Evolutionary conservation across 1,140 invertebrate species (phyloP), one percentile per base, ranked within the genome.

Genomic region (Melipona quadrifasciata): DNA sequence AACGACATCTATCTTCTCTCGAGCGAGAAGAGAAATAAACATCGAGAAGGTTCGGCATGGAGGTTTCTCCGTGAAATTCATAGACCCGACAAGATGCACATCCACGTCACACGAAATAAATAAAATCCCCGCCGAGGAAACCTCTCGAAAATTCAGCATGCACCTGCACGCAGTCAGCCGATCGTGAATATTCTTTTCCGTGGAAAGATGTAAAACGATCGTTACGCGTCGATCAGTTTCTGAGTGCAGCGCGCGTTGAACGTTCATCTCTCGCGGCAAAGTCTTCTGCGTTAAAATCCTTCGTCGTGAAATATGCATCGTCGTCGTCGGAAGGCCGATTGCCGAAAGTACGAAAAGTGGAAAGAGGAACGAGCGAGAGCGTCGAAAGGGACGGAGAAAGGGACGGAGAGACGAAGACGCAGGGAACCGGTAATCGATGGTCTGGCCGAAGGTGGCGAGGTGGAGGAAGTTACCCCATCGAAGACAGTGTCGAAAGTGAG

Each of bases 11-110:
- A 39, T n/a, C 24, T 4, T 55, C 24, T 31, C 11, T 67, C 17
- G 12, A 53, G 5, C 64, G 27, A 71, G 8, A 78, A 83, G 27
- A 71, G 12, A 83, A 83, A 83, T 64, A 83, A 83, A 58, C n/a
- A 24, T 34, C 19, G 4, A 55, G 4, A 67, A 14, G 19, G 8
- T 68, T 19, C 17, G n/a, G 5, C 5, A 0, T 0, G 8, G 2
- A 31, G 31, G 8, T 31, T 5, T 39, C 55, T 12, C 6, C 5
- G 27, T 53, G 21, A 51, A 78, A 53, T 79, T 84, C 82, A 64
- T 4, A 47, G 10, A 6, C 1, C 4, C n/a, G 17, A 21, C 21
- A 55, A 21, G 21, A 71, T 71, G 55, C n/a, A n/a, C 19, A 21
- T 51, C 51, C 14, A 16, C 4, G 1, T 47, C 39, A 8, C 8